phyloP scores from a whole-genome alignment of 2,888 invertebrate genomes.

The Drosophila cognata region DNA sequence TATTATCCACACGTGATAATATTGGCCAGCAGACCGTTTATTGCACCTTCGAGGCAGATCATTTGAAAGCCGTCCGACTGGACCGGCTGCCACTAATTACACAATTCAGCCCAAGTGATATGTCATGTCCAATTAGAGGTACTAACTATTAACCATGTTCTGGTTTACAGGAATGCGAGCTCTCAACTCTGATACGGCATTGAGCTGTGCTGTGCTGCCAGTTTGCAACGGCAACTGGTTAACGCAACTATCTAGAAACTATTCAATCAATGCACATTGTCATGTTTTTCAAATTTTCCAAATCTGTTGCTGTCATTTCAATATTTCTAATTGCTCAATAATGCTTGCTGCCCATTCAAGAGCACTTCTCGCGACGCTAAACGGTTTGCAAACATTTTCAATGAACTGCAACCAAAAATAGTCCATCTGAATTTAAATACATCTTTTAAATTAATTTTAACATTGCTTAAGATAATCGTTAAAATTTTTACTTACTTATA shows the following conservation, averaged over 20 bases:
- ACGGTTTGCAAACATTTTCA: background rate
- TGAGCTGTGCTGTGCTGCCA: slow-evolving; percentile 20
- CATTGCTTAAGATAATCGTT: too few relatives aligned
- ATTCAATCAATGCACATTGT: background rate
- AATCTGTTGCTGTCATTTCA: background rate
- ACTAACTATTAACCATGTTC: slow-evolving; percentile 20
- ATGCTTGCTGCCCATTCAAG: background rate
- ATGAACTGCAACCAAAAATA: background rate
- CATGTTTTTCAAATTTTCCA: background rate
- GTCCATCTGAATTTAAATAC: too few relatives aligned
- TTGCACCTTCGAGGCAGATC: slow-evolving; percentile 40
- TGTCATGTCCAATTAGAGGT: slow-evolving; percentile 57
- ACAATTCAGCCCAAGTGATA: slow-evolving; percentile 20
- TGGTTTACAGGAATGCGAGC: slow-evolving; percentile 52
- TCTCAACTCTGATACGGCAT: slow-evolving; percentile 34
- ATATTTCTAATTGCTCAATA: background rate
- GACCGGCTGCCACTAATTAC: slow-evolving; percentile 20
- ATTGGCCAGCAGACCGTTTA: slow-evolving; percentile 16
- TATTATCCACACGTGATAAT: slow-evolving; percentile 13
- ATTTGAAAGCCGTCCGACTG: slow-evolving; percentile 23
- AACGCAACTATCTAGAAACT: background rate
- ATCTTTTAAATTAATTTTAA: too few relatives aligned
- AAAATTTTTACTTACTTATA: too few relatives aligned
- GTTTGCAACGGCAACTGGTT: slow-evolving; percentile 8
- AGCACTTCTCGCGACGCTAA: background rate